Evolutionary conservation across 2,888 invertebrate genomes (phyloP), one percentile per base, ranked within the genome.

Genomic region (Tipula helvola): DNA sequence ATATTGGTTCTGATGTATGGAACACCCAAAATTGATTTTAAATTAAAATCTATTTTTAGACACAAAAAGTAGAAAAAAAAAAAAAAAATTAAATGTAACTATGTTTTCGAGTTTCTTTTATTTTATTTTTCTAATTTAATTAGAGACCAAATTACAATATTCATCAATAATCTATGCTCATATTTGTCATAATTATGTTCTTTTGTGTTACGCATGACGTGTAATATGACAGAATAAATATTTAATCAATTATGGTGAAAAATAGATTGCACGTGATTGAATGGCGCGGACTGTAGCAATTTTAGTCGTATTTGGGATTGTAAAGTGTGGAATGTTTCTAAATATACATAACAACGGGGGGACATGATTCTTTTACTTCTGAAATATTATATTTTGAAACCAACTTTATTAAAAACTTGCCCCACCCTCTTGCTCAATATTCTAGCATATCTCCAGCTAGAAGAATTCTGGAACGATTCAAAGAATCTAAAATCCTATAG

Each of bases 11-110:
- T 71, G 71, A 71, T 71, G 71, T 71, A 52, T 71, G 71, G 57
- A 71, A 71, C 71, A 71, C 71, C 71, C 71, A 71, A 71, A 71
- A 71, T 71, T 71, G 71, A 71, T 71, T 71, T 71, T 71, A 71
- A 71, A 71, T 71, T 71, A 71, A 71, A 71, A 71, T 12, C 18
- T 71, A 71, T 71, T 71, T 71, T 71, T 71, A 71, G 71, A 71
- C 12, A 28, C 18, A 71, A 71, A 71, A 28, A 71, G 8, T 28
- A 10, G 3, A 57, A 57, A 57, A 57, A 57, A 57, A 52, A 18
- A 52, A 10, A 16, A 4, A 16, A 28, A 28, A 28, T 28, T 57
- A 16, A 7, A 39, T 39, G 39, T 39, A 52, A 52, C 52, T 52
- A 71, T 28, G n/a, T 71, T 28, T 57, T 71, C 71, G 71, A 71